Evolutionary conservation across 1,140 invertebrate genomes (phyloP).

Genomic region (Galleria mellonella): DNA sequence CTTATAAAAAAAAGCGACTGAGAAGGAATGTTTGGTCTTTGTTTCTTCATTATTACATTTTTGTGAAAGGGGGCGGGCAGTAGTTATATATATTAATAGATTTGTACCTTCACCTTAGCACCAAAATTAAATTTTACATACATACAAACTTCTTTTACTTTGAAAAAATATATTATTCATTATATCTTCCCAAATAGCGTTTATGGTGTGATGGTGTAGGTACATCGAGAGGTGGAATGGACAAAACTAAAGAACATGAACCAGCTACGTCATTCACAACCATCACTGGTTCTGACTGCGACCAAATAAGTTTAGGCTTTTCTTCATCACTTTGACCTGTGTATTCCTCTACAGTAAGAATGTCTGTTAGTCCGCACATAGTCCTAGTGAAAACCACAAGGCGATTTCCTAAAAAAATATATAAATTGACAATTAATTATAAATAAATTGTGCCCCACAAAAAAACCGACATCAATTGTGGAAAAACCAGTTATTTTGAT

Average conservation of each 20-base stretch:
- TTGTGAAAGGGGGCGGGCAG: no score
- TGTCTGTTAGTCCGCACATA: slow-evolving; percentile 25
- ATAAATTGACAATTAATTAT: background rate
- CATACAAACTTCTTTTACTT: no score
- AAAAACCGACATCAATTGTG: no score
- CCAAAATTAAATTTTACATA: no score
- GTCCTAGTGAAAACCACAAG: slow-evolving; percentile 42
- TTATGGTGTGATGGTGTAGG: slow-evolving; percentile 29
- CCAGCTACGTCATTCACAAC: slow-evolving; percentile 47
- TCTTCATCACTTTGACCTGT: slow-evolving; percentile 11
- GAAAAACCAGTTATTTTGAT: no score
- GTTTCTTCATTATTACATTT: no score
- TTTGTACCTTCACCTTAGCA: no score
- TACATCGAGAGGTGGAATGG: slow-evolving; percentile 24
- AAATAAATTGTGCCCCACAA: background rate
- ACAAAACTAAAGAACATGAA: slow-evolving; percentile 31
- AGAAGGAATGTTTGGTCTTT: no score
- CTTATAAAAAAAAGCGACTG: no score
- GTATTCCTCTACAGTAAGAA: slow-evolving; percentile 38
- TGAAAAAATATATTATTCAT: background rate
- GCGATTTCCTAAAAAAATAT: slow-evolving; percentile 30
- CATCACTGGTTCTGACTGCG: slow-evolving; percentile 14
- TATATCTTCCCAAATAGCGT: slow-evolving; percentile 27
- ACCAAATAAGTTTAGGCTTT: slow-evolving; percentile 26
- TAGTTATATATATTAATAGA: no score